Base-by-base conservation (phyloP, 2,797 vertebrate species). In the Oreortyx pictus region DNA sequence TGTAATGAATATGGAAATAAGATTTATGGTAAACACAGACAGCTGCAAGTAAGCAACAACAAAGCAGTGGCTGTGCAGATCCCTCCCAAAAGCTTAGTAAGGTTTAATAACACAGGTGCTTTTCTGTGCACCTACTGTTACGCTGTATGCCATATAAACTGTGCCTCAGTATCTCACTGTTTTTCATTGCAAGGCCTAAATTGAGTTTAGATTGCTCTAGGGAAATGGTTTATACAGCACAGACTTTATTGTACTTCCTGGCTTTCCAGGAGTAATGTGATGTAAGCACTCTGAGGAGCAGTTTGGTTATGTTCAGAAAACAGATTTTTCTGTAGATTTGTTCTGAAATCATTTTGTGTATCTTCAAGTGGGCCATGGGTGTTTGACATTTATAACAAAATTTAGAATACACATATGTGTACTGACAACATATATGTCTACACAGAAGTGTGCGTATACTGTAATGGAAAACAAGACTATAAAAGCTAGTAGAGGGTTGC, bases 221-320 rank as follows among this genome's bases (percentile, higher is more conserved):
- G 72, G 62, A 89, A 56, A 90, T 81, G 72, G 25, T 52, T 61
- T 52, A 23, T 59, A 59, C 29, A 72, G 43, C 46, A 82, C 39
- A 65, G 65, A 75, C 82, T 82, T 89, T 81, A 78, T 82, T 10
- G 1, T 87, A 50, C 39, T 93, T 85, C 72, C 86, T 89, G 75
- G 39, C 46, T 90, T 93, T 88, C 35, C 70, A 80, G 82, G n/a
- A 82, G 35, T 90, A 85, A 50, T 64, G 25, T 94, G 83, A 94
- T 71, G 72, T 82, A 85, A 93, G 56, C 62, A 52, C 72, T 70
- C 81, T 37, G 78, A 87, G 92, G 82, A 96, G 8, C 43, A 72
- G 27, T 94, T 90, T 52, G 39, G 41, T 75, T 91, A 62, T 68
- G 84, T 85, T 68, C 67, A 91, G 62, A 88, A 88, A 90, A 77